Conservation (phyloP, 2,797 vertebrate species). For the Taenioides sp. region DNA sequence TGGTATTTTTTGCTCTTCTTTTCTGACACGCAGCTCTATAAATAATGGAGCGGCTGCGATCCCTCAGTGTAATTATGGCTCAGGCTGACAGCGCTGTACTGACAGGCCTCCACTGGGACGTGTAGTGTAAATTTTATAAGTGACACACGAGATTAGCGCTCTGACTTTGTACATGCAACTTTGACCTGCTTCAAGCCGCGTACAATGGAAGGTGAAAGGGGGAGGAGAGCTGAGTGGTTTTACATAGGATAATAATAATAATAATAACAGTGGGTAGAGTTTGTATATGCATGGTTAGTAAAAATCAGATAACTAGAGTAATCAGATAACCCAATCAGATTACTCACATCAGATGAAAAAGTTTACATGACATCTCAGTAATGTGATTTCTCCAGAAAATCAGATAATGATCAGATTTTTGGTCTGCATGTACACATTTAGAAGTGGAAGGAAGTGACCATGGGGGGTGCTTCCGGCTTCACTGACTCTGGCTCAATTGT, state of each 20-base stretch:
- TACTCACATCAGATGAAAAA: too few relatives aligned
- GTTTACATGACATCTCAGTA: too few relatives aligned
- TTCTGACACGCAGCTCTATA: slow-evolving; percentile 76
- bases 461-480: too few relatives aligned
- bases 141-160: slow-evolving; percentile 84
- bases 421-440: too few relatives aligned
- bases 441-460: too few relatives aligned
- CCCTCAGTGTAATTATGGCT: slow-evolving; percentile 82
- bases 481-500: too few relatives aligned
- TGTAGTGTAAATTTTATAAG: slow-evolving; percentile 87
- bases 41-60: slow-evolving; percentile 81
- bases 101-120: slow-evolving; percentile 83
- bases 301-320: neutral
- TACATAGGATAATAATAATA: neutral
- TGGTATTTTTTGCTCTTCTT: slow-evolving; percentile 38
- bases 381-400: too few relatives aligned
- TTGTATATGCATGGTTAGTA: neutral
- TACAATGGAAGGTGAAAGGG: slow-evolving; percentile 53
- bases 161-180: slow-evolving; percentile 77
- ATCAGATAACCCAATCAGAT: too few relatives aligned
- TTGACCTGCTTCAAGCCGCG: slow-evolving; percentile 72
- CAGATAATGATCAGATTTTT: too few relatives aligned
- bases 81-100: slow-evolving; percentile 82
- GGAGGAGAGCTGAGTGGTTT: slow-evolving; percentile 1
- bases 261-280: neutral